phyloP scores from a whole-genome alignment of 2,888 invertebrate genomes.

The Trachelus tabidus region DNA sequence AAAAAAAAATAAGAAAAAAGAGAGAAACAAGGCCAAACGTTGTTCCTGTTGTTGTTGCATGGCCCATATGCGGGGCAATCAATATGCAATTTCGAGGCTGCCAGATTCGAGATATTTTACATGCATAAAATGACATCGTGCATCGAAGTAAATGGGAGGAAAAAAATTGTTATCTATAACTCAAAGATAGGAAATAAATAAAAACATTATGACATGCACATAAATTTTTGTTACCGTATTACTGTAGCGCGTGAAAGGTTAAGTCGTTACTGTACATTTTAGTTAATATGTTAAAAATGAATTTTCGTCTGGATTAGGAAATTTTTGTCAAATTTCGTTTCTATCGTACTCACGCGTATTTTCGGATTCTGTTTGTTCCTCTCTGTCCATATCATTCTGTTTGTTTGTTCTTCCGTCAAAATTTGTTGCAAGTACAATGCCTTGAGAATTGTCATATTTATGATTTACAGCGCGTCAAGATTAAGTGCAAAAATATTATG shows the following conservation, averaged over 20 bases:
- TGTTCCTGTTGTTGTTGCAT: neutral
- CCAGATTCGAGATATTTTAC: neutral
- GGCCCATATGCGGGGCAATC: neutral
- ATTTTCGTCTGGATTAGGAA: neutral
- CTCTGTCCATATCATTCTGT: slow-evolving; percentile 30
- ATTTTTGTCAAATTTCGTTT: neutral
- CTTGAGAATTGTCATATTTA: slow-evolving; percentile 9
- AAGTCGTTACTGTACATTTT: neutral
- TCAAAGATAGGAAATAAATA: neutral
- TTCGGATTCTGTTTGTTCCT: slow-evolving; percentile 24
- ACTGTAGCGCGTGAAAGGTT: neutral
- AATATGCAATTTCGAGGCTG: neutral
- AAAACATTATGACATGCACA: neutral
- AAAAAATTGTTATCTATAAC: slow-evolving; percentile 5
- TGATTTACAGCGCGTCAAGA: neutral
- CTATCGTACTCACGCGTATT: slow-evolving; percentile 25
- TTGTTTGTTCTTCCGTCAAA: slow-evolving; percentile 28
- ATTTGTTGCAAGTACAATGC: slow-evolving; percentile 27
- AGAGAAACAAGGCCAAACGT: slow-evolving; percentile 1
- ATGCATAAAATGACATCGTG: neutral
- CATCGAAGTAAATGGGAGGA: neutral
- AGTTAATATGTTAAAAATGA: neutral
- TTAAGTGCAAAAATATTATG: neutral
- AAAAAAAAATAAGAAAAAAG: neutral
- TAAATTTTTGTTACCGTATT: neutral